phyloP scores from a whole-genome alignment of 2,888 invertebrate genomes.

The Uropetala carovei region DNA sequence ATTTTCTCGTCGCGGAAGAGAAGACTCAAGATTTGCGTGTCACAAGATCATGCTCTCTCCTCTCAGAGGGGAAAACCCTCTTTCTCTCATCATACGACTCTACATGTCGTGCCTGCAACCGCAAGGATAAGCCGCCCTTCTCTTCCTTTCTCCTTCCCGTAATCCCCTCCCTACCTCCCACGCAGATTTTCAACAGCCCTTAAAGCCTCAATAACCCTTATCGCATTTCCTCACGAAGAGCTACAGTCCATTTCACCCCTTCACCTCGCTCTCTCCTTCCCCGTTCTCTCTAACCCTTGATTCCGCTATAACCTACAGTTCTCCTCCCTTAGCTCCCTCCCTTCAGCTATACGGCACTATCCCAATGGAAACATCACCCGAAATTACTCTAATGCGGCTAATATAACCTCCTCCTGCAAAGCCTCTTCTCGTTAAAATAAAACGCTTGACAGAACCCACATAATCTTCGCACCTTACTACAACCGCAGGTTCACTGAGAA shows the following conservation, averaged over 20 bases:
- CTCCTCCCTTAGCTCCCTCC: background rate
- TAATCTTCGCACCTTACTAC: no score
- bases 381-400: background rate
- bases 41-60: background rate
- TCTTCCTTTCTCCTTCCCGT: background rate
- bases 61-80: background rate
- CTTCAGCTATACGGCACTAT: background rate
- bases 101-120: conserved; percentile 39
- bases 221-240: conserved; percentile 56
- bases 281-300: background rate
- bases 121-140: background rate
- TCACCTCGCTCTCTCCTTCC: background rate
- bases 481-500: no score
- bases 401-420: background rate
- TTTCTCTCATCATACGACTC: background rate
- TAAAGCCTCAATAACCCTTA: conserved; percentile 55
- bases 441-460: no score
- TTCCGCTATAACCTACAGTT: no score
- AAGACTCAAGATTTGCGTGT: conserved; percentile 33
- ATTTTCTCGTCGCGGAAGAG: background rate
- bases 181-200: conserved; percentile 24
- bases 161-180: conserved; percentile 1
- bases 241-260: background rate
- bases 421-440: no score
- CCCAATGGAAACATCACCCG: background rate